Evolutionary conservation across 2,113 vertebrate genomes (phyloP).

Genomic region (Dasyprocta punctata): DNA sequence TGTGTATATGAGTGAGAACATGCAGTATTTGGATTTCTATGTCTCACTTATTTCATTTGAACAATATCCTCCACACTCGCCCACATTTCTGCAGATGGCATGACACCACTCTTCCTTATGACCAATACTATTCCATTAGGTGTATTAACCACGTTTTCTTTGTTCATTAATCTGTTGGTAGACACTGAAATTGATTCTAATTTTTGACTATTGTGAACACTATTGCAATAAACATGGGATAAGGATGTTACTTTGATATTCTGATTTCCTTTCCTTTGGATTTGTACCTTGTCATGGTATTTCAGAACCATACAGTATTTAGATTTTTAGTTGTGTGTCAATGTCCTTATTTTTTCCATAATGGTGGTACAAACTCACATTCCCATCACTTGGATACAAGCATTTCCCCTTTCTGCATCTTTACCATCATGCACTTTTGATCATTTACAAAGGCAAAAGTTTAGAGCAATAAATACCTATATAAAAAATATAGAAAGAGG

Average conservation of each 20-base stretch:
- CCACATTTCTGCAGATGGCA: not conserved
- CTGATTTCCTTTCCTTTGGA: not conserved
- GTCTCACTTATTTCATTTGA: not conserved
- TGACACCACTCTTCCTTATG: not conserved
- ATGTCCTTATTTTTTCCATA: not conserved
- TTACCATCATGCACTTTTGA: not conserved
- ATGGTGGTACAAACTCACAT: not conserved
- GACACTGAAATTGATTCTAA: not conserved
- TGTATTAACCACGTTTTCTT: not conserved
- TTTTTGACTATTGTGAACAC: not conserved
- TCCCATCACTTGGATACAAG: not conserved
- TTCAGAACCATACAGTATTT: not conserved
- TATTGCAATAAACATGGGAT: not conserved
- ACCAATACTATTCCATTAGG: not conserved
- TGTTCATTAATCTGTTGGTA: not conserved
- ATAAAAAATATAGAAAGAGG: not conserved
- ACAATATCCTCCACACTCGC: no score
- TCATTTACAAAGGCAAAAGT: not conserved
- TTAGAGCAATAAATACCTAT: not conserved
- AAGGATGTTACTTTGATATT: not conserved
- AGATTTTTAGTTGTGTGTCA: not conserved
- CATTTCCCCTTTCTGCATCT: not conserved
- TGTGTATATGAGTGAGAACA: not conserved
- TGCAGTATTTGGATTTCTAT: not conserved
- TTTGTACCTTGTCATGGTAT: not conserved